Evolutionary conservation across 2,113 vertebrate genomes (phyloP), one percentile per base, ranked within the genome.

Genomic region (Patagioenas fasciata): DNA sequence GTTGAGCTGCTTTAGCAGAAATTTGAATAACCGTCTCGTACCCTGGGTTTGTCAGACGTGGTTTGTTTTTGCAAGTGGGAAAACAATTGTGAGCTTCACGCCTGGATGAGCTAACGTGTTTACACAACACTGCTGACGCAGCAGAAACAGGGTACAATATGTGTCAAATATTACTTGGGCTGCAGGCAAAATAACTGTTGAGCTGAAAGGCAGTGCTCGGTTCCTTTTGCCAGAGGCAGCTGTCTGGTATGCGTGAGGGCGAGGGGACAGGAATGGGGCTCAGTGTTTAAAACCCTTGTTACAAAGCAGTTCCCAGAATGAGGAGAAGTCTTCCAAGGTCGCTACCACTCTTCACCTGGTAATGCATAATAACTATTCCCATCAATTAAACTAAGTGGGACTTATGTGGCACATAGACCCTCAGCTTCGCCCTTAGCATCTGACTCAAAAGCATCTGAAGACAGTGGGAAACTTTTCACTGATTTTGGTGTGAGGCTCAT

Each of bases 81-180:
- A 91, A 91, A 91, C 67, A 80, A 79, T 64, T 64, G 29, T 36
- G 34, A 87, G 61, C 77, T 91, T 92, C 70, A 84, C 58, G 85
- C 50, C 66, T 72, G 19, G 19, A 85, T 90, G 88, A 95, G 85
- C 74, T 91, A 82, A 80, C 44, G 6, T 82, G 73, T 94, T 95
- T 94, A 92, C 77, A 83, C 53, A 88, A 87, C 88, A 83, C 74
- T 86, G 83, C 95, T 93, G 91, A 89, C 1, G 2, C 88, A 82
- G 93, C 95, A 96, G 80, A 89, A 92, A 57, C 34, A 47, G 65
- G n/a, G 29, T 23, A 94, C 77, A 85, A 58, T 91, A 81, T 90
- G 89, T 91, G 88, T 95, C 91, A 95, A 92, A 88, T 83, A 93
- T 83, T 82, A 81, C 89, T 95, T 71, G 91, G 89, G 81, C 89